A percentile compares a stretch with the other conserved stretches of the same genome.
Evolutionary conservation across 2,113 vertebrate species (phyloP).

Genomic region (Ptilorrhoa leucosticta): DNA sequence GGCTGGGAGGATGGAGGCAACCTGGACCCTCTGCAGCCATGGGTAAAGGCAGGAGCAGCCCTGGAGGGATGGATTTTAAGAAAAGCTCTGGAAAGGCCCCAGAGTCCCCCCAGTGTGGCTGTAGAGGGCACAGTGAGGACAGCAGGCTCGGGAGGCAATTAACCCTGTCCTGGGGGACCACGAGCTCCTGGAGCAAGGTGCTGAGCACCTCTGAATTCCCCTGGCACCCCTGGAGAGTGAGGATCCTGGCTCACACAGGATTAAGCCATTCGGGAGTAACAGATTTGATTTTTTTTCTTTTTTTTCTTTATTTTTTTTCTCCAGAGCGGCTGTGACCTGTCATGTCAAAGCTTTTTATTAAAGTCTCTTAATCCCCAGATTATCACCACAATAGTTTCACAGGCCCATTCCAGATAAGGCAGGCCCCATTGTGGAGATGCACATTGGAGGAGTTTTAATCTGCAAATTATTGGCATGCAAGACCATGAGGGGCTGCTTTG

Average conservation of each 20-base stretch:
- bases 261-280: constrained; percentile 15
- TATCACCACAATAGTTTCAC: constrained; percentile 54
- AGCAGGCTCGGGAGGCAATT: neutral
- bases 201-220: neutral
- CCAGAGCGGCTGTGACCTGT: constrained; percentile 6
- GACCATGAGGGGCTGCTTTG: constrained; percentile 29
- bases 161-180: neutral
- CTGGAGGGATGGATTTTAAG: neutral
- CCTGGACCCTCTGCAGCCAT: accelerated
- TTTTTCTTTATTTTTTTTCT: neutral
- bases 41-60: neutral
- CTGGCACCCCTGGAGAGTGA: neutral
- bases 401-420: constrained; percentile 39
- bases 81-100: neutral
- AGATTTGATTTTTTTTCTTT: neutral
- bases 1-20: neutral
- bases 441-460: constrained; percentile 38
- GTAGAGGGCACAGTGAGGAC: neutral
- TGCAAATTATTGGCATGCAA: constrained; percentile 51
- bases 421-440: constrained; percentile 27
- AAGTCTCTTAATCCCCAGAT: constrained; percentile 64
- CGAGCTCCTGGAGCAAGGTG: neutral
- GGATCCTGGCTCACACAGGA: neutral
- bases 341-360: constrained; percentile 60
- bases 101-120: neutral